phyloP scores from a whole-genome alignment of 2,888 invertebrate species.

The Scrobipalpa costella region DNA sequence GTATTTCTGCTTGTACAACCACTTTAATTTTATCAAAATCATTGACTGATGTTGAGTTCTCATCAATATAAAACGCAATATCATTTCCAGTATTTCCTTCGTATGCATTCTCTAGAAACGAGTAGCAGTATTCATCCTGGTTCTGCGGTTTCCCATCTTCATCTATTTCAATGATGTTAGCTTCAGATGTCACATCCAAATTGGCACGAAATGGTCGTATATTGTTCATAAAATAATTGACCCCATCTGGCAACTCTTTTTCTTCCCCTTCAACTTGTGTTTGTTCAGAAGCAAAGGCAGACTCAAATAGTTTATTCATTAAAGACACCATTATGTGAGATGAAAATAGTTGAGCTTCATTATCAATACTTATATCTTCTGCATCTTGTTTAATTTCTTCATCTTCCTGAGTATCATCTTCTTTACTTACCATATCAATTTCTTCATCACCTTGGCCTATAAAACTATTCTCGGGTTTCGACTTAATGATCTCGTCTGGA shows the following conservation, averaged over 20 bases:
- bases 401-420: conserved; percentile 37
- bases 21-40: conserved; percentile 11
- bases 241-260: background rate
- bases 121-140: conserved; percentile 53
- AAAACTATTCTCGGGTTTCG: conserved; percentile 44
- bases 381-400: conserved; percentile 5
- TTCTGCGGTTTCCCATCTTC: conserved; percentile 37
- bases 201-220: background rate
- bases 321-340: conserved; percentile 35
- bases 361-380: conserved; percentile 12
- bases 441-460: conserved; percentile 74
- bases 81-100: conserved; percentile 44
- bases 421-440: conserved; percentile 51
- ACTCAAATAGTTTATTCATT: conserved; percentile 41
- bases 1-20: conserved; percentile 14
- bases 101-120: conserved; percentile 53
- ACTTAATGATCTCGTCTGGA: conserved; percentile 44
- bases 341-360: conserved; percentile 12
- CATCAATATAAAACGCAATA: conserved; percentile 48
- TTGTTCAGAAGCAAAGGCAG: conserved; percentile 7
- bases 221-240: background rate
- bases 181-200: background rate
- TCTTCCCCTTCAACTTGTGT: background rate
- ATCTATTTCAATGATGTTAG: conserved; percentile 17
- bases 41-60: conserved; percentile 31